These are phyloP conservation scores for Anticlea derivata DNA, from an alignment of 2,888 invertebrate species.

Conservation along the genomic window DNA sequence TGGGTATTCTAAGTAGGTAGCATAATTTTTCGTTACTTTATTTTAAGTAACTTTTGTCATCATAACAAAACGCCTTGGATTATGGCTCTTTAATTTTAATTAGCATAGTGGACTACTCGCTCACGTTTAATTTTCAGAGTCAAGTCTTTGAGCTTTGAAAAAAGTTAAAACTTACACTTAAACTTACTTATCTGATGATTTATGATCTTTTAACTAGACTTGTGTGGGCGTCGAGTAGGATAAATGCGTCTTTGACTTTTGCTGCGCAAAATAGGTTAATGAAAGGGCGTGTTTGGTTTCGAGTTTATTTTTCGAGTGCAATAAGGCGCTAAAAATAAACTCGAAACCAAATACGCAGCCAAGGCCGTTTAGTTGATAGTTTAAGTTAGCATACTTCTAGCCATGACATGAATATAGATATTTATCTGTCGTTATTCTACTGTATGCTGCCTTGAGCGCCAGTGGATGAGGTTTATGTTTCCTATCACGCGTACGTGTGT, in stretches of 20 bases:
- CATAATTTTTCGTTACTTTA: constrained; percentile 10
- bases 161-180: neutral
- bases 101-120: constrained; percentile 4
- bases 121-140: constrained; percentile 11
- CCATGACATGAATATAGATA: constrained; percentile 20
- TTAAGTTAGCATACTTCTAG: constrained; percentile 7
- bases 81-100: constrained; percentile 8
- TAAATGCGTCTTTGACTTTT: constrained; percentile 15
- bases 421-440: constrained; percentile 17
- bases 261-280: constrained; percentile 20
- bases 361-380: neutral
- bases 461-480: neutral
- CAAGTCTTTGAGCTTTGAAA: neutral
- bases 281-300: constrained; percentile 9
- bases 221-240: constrained; percentile 11
- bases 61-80: constrained; percentile 18
- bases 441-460: constrained; percentile 17
- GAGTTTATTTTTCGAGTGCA: neutral
- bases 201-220: too few species aligned
- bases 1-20: constrained; percentile 10
- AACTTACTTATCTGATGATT: constrained; percentile 4
- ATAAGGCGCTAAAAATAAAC: too few species aligned
- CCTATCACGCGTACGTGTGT: too few species aligned
- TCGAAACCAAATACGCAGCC: too few species aligned
- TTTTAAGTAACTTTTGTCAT: constrained; percentile 10